Percentiles rank a stretch among this genome's conserved stretches.
Conservation (phyloP, 2,797 vertebrate species). For the Bufotes viridis region DNA sequence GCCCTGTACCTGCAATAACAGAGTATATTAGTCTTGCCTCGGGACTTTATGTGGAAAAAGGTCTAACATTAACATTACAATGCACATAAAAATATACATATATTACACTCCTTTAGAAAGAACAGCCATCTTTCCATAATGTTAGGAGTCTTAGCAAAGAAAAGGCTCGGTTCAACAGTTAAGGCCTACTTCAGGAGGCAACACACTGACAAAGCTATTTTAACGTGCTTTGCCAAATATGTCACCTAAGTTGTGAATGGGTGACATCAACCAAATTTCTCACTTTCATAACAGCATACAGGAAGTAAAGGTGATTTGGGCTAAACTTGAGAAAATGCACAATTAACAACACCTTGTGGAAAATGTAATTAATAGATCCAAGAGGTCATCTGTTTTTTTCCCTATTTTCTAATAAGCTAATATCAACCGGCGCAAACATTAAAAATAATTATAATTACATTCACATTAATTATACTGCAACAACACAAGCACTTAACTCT, state of each 20-base stretch:
- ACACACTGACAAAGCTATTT: background rate
- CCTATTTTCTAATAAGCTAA: slow-evolving; percentile 50
- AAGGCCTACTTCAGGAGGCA: slow-evolving; percentile 11
- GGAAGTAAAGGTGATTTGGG: background rate
- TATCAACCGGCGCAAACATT: slow-evolving; percentile 55
- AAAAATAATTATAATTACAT: slow-evolving; percentile 57
- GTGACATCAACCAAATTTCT: slow-evolving; percentile 21
- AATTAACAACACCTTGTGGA: slow-evolving; percentile 36
- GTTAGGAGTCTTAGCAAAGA: background rate
- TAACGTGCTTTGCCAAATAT: background rate
- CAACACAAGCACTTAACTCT: slow-evolving; percentile 56
- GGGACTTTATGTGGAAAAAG: background rate
- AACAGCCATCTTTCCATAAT: background rate
- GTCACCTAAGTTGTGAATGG: background rate
- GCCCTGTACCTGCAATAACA: background rate
- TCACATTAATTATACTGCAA: slow-evolving; percentile 61
- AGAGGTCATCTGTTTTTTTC: slow-evolving; percentile 56
- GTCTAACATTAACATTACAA: background rate
- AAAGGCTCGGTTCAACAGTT: slow-evolving; percentile 24
- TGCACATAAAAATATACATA: background rate
- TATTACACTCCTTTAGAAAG: background rate
- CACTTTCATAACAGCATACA: background rate
- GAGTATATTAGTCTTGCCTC: background rate
- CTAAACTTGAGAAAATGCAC: slow-evolving; percentile 31
- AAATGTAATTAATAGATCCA: slow-evolving; percentile 54